Evolutionary conservation across 2,888 invertebrate genomes (phyloP).

Genomic region (Cyrtodaria siliqua): DNA sequence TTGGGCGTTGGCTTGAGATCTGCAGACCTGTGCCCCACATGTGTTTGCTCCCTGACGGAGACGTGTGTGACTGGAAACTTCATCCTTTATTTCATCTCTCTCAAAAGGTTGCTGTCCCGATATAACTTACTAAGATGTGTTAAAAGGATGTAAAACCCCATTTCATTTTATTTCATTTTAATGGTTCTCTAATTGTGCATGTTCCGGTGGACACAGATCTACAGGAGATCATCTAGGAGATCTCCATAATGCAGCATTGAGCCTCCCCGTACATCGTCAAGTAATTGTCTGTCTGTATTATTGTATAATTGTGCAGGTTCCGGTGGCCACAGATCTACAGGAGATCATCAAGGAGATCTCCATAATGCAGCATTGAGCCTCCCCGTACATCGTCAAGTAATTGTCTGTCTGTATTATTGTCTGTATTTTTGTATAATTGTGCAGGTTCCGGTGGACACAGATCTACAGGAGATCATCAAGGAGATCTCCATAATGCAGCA

Average conservation of each 20-base stretch:
- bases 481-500: slow-evolving; percentile 99
- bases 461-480: slow-evolving; percentile 99
- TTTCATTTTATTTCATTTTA: neutral
- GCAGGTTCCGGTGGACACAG: slow-evolving; percentile 95
- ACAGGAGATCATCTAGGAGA: slow-evolving; percentile 99
- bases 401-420: no score
- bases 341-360: slow-evolving; percentile 99
- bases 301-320: slow-evolving; percentile 90
- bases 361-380: slow-evolving; percentile 99
- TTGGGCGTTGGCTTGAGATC: no score
- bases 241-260: slow-evolving; percentile 99
- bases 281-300: no score
- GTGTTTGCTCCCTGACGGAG: slow-evolving; percentile 51
- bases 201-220: slow-evolving; percentile 98
- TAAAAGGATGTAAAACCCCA: no score
- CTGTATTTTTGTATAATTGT: no score
- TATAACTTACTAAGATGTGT: no score
- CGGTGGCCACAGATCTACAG: slow-evolving; percentile 99
- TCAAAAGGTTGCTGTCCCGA: no score
- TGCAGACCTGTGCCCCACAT: no score
- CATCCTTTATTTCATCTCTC: no score
- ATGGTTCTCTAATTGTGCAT: no score
- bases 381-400: slow-evolving; percentile 99
- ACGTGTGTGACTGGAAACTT: neutral
- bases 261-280: slow-evolving; percentile 99